Evolutionary conservation across 2,797 vertebrate species (phyloP).

Genomic region (Paramormyrops hopkinsi): DNA sequence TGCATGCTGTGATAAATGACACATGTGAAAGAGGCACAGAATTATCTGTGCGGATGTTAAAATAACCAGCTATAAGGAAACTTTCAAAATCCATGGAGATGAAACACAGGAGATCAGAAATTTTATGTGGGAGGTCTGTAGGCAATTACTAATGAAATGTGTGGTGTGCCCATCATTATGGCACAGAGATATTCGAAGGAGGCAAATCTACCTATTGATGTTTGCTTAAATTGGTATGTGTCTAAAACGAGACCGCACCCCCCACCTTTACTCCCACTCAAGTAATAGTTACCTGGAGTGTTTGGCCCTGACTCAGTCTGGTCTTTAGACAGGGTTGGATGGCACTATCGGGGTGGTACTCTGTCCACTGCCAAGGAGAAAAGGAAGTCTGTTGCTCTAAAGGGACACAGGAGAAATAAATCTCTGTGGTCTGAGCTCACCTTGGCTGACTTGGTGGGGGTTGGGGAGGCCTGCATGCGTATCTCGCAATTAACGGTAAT

Average conservation of each 20-base stretch:
- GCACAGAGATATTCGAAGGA: neutral
- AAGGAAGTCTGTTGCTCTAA: neutral
- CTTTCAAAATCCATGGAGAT: neutral
- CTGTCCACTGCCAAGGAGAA: neutral
- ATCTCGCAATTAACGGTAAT: neutral
- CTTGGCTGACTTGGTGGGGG: neutral
- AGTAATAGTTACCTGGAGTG: neutral
- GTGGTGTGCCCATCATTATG: neutral
- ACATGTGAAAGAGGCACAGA: neutral
- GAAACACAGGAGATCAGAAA: neutral
- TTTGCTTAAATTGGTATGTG: neutral
- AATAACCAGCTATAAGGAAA: neutral
- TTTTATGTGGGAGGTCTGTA: neutral
- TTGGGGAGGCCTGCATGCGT: neutral
- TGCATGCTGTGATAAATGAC: neutral
- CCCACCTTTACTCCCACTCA: neutral
- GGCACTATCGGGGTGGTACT: neutral
- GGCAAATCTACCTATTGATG: neutral
- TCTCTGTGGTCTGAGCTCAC: neutral
- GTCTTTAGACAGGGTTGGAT: neutral
- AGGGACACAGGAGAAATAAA: neutral
- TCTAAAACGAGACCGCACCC: neutral
- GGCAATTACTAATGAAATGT: neutral
- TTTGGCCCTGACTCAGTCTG: neutral
- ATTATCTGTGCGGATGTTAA: neutral